Conservation (phyloP, 2,797 vertebrate species). For the Holocentrus rufus region DNA sequence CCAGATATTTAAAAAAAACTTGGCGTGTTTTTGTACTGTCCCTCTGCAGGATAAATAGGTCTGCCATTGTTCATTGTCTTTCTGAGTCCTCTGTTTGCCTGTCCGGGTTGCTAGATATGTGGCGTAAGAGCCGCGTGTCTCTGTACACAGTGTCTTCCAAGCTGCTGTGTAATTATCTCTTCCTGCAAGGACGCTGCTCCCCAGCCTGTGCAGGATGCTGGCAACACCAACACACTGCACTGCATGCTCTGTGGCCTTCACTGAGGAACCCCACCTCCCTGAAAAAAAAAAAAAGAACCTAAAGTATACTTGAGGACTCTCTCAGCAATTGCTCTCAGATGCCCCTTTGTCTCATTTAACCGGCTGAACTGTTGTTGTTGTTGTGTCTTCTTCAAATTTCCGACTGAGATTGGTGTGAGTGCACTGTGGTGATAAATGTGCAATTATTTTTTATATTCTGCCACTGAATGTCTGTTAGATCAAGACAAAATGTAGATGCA, state of each 20-base stretch:
- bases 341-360: slow-evolving; percentile 28
- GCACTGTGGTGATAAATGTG: too few relatives aligned
- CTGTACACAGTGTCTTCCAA: slow-evolving; percentile 56
- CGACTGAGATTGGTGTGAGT: slow-evolving; percentile 8
- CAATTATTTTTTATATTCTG: too few relatives aligned
- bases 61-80: slow-evolving; percentile 49
- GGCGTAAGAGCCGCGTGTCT: slow-evolving; percentile 57
- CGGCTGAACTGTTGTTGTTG: slow-evolving; percentile 19
- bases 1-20: neutral
- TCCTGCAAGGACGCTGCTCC: slow-evolving; percentile 56
- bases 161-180: slow-evolving; percentile 70
- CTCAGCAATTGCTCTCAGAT: slow-evolving; percentile 65
- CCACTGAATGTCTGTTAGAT: too few relatives aligned
- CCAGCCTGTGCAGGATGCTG: slow-evolving; percentile 60
- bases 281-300: slow-evolving; percentile 20
- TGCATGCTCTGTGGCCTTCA: slow-evolving; percentile 53
- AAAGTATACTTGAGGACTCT: slow-evolving; percentile 54
- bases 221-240: slow-evolving; percentile 42
- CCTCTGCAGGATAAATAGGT: slow-evolving; percentile 11
- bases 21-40: neutral
- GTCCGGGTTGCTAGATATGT: slow-evolving; percentile 35
- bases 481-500: too few relatives aligned
- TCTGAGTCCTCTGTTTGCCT: slow-evolving; percentile 18
- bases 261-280: slow-evolving; percentile 42
- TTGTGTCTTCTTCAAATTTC: slow-evolving; percentile 23